These are phyloP conservation scores for Tyto alba DNA, from an alignment of 2,113 vertebrate species.

Conservation along the genomic window DNA sequence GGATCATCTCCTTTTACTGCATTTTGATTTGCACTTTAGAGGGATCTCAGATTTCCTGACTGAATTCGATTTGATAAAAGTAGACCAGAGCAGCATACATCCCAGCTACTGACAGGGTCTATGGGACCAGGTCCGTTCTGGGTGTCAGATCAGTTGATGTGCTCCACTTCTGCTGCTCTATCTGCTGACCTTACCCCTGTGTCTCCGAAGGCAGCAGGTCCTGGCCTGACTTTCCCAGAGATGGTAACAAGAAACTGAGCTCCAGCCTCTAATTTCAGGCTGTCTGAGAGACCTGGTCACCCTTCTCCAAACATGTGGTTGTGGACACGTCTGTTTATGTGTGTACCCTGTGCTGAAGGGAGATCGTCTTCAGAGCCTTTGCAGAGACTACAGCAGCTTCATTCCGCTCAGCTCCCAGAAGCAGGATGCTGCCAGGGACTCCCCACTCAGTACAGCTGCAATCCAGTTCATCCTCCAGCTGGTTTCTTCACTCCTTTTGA, in stretches of 20 bases:
- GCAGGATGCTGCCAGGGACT: neutral
- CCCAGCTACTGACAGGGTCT: rapidly evolving
- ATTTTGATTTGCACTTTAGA: neutral
- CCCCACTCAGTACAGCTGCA: neutral
- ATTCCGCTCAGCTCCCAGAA: neutral
- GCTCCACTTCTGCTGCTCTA: neutral
- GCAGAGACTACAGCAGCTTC: neutral
- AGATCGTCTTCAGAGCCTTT: neutral
- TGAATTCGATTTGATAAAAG: neutral
- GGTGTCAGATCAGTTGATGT: neutral
- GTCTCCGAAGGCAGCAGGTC: neutral
- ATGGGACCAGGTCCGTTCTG: neutral
- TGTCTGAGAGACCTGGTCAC: neutral
- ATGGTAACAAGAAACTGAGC: neutral
- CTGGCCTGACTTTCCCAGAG: neutral
- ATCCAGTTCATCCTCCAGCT: neutral
- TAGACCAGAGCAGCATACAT: neutral
- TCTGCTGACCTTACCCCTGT: neutral
- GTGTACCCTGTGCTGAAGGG: neutral
- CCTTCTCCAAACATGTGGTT: neutral
- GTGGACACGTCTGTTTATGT: rapidly evolving
- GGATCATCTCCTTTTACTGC: neutral
- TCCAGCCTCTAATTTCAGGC: neutral
- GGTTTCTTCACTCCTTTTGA: neutral
- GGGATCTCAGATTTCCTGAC: neutral